Evolutionary conservation across 2,113 vertebrate species (phyloP).

Genomic region (Caranx melampygus): DNA sequence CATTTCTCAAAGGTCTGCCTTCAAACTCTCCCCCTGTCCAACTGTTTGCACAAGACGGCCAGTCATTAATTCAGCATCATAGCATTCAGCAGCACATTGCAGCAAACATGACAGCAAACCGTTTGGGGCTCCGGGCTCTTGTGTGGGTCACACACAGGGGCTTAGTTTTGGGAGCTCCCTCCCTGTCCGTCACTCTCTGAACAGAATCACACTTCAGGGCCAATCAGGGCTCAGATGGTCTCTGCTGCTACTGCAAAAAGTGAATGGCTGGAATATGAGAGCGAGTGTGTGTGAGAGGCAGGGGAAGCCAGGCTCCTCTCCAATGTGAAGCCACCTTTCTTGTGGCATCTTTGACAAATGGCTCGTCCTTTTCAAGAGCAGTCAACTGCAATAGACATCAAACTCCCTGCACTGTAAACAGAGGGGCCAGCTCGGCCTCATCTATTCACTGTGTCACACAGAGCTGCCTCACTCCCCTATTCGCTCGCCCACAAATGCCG

Average conservation of each 20-base stretch:
- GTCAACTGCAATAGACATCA: constrained; percentile 81
- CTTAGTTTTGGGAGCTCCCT: constrained; percentile 24
- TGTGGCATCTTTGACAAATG: constrained; percentile 78
- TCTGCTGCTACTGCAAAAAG: constrained; percentile 70
- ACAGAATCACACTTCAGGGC: constrained; percentile 43
- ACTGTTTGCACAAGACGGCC: constrained; percentile 16
- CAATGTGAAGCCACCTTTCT: constrained; percentile 68
- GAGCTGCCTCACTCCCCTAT: constrained; percentile 26
- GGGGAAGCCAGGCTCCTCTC: constrained; percentile 47
- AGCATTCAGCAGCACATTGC: constrained; percentile 29
- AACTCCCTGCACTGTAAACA: constrained; percentile 75
- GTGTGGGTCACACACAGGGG: constrained; percentile 37
- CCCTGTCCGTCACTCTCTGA: constrained; percentile 41
- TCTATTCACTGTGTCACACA: constrained; percentile 68
- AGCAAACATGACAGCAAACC: constrained; percentile 24
- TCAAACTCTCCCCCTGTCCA: constrained; percentile 31
- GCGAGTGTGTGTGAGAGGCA: constrained; percentile 18
- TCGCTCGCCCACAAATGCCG: constrained; percentile 41
- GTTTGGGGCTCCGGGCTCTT: constrained; percentile 14
- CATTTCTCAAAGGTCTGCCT: constrained; percentile 58
- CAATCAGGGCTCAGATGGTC: constrained; percentile 52
- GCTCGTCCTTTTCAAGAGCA: constrained; percentile 83
- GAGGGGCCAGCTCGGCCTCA: constrained; percentile 67
- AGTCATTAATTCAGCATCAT: constrained; percentile 41
- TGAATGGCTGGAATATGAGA: constrained; percentile 40